phyloP scores from a whole-genome alignment of 2,797 vertebrate genomes.

The Poecilia picta region DNA sequence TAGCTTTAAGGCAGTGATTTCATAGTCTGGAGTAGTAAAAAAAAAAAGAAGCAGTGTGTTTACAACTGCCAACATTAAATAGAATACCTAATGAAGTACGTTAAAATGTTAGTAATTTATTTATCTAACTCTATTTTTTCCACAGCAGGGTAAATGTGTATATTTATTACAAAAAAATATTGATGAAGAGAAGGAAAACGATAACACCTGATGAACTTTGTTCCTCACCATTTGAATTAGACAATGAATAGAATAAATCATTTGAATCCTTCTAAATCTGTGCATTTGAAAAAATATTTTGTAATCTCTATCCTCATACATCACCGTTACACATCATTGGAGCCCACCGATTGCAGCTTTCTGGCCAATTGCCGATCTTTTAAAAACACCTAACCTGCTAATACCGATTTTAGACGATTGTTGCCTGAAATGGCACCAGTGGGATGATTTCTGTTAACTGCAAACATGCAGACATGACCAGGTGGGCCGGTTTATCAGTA shows the following conservation, averaged over 20 bases:
- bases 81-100: not conserved
- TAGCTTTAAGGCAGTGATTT: not conserved
- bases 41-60: not conserved
- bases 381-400: no score
- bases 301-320: not conserved
- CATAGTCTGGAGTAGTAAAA: not conserved
- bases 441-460: no score
- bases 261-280: not conserved
- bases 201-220: not conserved
- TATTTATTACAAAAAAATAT: not conserved
- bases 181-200: not conserved
- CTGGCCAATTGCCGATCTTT: no score
- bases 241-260: not conserved
- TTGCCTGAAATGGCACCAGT: no score
- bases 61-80: not conserved
- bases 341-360: no score
- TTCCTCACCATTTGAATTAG: not conserved
- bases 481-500: no score
- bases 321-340: not conserved
- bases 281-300: not conserved
- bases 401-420: no score
- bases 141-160: not conserved
- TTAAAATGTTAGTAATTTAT: not conserved
- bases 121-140: not conserved
- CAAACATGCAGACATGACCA: no score